Conservation (phyloP, 2,113 vertebrate genomes). For the Microcebus ravelobensis region DNA sequence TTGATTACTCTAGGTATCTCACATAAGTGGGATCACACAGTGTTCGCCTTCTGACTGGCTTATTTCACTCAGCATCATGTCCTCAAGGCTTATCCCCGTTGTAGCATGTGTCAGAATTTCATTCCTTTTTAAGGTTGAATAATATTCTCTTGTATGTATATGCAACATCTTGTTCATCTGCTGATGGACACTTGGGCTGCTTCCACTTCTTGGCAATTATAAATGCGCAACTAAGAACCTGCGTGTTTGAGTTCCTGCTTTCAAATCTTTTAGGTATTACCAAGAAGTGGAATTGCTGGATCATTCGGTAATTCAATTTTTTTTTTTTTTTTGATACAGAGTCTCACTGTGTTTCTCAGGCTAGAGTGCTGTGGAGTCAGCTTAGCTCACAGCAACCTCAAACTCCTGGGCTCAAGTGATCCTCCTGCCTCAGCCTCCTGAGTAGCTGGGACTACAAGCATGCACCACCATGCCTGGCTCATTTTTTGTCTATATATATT, state of each 20-base stretch:
- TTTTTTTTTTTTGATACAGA: no score
- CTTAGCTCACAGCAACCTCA: no score
- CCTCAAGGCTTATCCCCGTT: neutral
- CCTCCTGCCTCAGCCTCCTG: no score
- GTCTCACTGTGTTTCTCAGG: no score
- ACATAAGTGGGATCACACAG: neutral
- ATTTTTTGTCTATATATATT: no score
- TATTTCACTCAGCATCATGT: neutral
- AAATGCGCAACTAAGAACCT: neutral
- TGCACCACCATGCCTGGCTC: no score
- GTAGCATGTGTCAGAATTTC: neutral
- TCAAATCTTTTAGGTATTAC: neutral
- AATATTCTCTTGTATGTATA: neutral
- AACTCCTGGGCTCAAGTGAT: no score
- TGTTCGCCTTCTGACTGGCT: neutral
- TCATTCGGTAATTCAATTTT: neutral
- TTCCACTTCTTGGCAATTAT: neutral
- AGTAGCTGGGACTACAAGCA: no score
- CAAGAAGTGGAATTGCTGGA: neutral
- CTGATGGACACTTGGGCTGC: neutral
- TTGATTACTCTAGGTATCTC: neutral
- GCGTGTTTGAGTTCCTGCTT: neutral
- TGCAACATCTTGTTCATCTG: neutral
- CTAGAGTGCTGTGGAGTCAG: no score
- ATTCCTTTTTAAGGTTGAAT: neutral